A percentile compares a stretch with the other conserved stretches of the same genome.
Conservation (phyloP, 1,140 invertebrate species). For the Parasteatoda tepidariorum region DNA sequence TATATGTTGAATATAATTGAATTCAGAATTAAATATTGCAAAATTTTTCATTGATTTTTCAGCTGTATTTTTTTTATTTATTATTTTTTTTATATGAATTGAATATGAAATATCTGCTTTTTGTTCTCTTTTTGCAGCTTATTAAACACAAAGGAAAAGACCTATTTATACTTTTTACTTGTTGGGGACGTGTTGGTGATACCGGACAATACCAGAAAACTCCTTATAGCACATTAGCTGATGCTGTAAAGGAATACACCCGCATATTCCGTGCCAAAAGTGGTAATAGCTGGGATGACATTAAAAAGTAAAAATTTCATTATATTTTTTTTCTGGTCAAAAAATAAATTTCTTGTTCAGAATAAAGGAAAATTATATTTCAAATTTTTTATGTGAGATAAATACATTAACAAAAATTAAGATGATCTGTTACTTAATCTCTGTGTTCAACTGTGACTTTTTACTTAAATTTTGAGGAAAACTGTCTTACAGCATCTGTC, state of each 20-base stretch:
- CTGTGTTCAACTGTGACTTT: too few relatives aligned
- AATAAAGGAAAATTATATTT: neutral
- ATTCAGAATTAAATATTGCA: too few relatives aligned
- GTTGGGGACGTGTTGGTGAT: constrained; percentile 73
- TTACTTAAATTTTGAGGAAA: too few relatives aligned
- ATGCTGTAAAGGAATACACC: constrained; percentile 71
- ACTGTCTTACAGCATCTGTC: too few relatives aligned
- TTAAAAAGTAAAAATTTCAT: constrained; percentile 65
- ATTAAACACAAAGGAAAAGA: constrained; percentile 70
- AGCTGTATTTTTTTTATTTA: too few relatives aligned
- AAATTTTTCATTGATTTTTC: too few relatives aligned
- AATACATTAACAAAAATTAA: too few relatives aligned
- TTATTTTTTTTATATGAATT: too few relatives aligned
- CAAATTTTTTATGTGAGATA: neutral
- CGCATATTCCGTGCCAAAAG: constrained; percentile 72
- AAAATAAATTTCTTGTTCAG: too few relatives aligned
- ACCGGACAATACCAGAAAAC: constrained; percentile 71
- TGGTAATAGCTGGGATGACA: constrained; percentile 71
- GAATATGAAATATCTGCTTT: neutral
- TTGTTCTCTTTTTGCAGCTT: constrained; percentile 64
- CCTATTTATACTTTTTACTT: constrained; percentile 71
- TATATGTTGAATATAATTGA: too few relatives aligned
- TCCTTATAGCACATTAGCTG: constrained; percentile 69
- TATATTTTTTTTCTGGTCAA: neutral
- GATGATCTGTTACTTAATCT: too few relatives aligned